Evolutionary conservation across 2,888 invertebrate species (phyloP), one percentile per base, ranked within the genome.

Genomic region (Neelides folsomi): DNA sequence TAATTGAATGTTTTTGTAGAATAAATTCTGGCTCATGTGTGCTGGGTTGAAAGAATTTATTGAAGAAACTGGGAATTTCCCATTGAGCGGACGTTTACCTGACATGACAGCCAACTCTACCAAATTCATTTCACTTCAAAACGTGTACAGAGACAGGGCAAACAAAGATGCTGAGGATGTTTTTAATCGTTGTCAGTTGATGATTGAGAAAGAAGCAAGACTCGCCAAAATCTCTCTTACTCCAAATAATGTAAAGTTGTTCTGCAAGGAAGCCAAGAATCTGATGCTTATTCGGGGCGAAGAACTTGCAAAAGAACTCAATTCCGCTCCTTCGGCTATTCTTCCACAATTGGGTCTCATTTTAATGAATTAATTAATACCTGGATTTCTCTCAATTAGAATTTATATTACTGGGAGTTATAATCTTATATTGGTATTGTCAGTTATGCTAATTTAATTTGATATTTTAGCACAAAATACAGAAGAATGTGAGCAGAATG

Each of bases 61-160:
- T 35, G 79, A 83, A 66, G 92, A 93, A 71, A 74, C 79, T 59
- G 86, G 85, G 16, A 75, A 76, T 54, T 72, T 95, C 18, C 95
- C 95, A 6, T 71, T 95, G 5, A 78, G 83, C 65, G 95, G 95
- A 18, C 78, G 83, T 8, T 73, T 97, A 41, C 95, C 95, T 2
- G 95, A 97, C 68, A 95, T 97, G 95, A 90, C 90, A 3, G 83
- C 94, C 1, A 92, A 94, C 63, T 93, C 94, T 4, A 82, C 82
- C 55, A 82, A 87, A 65, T 97, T 89, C 70, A 80, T 95, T 43
- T 78, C 82, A 56, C 75, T 97, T 50, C 94, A 94, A 70, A 87
- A 86, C 70, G 77, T 93, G 70, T 83, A 90, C 68, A 79, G 84
- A 54, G 80, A 81, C 37, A 87, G 90, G 72, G 89, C 94, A 1